These are phyloP conservation scores for Rhynchophorus ferrugineus DNA, from an alignment of 1,140 invertebrate genomes.

Conservation along the genomic window DNA sequence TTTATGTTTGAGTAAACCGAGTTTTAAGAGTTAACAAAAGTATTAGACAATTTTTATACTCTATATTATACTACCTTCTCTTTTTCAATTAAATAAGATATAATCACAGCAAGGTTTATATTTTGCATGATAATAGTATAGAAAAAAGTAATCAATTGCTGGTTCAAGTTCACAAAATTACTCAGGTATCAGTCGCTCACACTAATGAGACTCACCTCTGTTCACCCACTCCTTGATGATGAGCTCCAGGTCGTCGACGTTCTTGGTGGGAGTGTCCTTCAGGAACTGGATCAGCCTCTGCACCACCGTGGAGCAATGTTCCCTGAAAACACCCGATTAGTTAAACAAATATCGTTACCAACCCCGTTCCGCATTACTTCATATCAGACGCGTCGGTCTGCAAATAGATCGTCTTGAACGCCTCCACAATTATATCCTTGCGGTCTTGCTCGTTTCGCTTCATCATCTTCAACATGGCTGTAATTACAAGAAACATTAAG, in stretches of 20 bases:
- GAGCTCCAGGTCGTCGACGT: slow-evolving; percentile 27
- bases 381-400: slow-evolving; percentile 29
- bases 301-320: slow-evolving; percentile 31
- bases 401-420: slow-evolving; percentile 34
- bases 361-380: slow-evolving; percentile 21
- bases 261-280: slow-evolving; percentile 19
- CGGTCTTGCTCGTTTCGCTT: slow-evolving; percentile 33
- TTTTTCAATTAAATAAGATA: too few relatives aligned
- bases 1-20: too few relatives aligned
- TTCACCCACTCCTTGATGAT: slow-evolving; percentile 34
- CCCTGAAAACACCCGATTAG: slow-evolving; percentile 22
- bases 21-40: too few relatives aligned
- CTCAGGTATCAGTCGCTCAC: too few relatives aligned
- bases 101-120: too few relatives aligned
- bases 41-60: too few relatives aligned
- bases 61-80: too few relatives aligned
- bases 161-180: too few relatives aligned
- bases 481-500: too few relatives aligned
- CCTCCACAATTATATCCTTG: slow-evolving; percentile 29
- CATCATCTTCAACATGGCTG: slow-evolving; percentile 36
- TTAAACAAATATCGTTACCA: neutral
- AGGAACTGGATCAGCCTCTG: slow-evolving; percentile 30
- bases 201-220: too few relatives aligned
- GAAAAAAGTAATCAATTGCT: too few relatives aligned
- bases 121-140: too few relatives aligned